phyloP scores from a whole-genome alignment of 2,797 vertebrate genomes.

The Micrastur ruficollis region DNA sequence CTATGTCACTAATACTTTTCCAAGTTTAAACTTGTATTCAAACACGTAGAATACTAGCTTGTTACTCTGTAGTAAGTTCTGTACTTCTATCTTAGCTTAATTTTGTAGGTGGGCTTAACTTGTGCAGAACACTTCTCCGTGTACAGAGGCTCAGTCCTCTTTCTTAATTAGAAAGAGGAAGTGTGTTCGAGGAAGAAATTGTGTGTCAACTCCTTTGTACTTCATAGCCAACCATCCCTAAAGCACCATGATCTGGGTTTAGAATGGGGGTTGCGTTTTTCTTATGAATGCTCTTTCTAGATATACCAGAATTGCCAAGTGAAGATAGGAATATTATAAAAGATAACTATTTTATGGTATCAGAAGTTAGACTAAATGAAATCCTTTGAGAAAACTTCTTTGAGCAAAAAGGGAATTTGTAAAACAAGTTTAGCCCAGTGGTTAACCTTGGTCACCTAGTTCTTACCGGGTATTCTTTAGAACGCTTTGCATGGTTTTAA shows the following conservation, averaged over 20 bases:
- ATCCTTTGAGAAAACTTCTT: conserved; percentile 11
- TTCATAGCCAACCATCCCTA: not conserved
- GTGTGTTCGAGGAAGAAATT: not conserved
- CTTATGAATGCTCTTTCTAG: not conserved
- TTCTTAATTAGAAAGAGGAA: not conserved
- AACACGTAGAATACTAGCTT: conserved; percentile 17
- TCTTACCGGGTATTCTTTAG: not conserved
- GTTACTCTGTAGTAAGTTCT: not conserved
- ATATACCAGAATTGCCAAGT: conserved; percentile 45
- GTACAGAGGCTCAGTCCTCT: not conserved
- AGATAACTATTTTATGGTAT: not conserved
- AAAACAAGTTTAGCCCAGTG: not conserved
- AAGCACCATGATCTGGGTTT: not conserved
- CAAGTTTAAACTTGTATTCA: not conserved
- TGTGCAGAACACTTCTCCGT: conserved; percentile 26
- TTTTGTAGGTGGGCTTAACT: conserved; percentile 50
- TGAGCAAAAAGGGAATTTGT: not conserved
- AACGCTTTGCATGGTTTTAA: not conserved
- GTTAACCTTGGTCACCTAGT: not conserved
- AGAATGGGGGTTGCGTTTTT: not conserved
- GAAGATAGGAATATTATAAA: not conserved
- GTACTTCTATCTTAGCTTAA: not conserved
- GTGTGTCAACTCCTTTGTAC: not conserved
- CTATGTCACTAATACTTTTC: not conserved
- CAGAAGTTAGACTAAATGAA: not conserved